Base-by-base conservation (phyloP, 2,113 vertebrate species). In the Chaetura pelagica region DNA sequence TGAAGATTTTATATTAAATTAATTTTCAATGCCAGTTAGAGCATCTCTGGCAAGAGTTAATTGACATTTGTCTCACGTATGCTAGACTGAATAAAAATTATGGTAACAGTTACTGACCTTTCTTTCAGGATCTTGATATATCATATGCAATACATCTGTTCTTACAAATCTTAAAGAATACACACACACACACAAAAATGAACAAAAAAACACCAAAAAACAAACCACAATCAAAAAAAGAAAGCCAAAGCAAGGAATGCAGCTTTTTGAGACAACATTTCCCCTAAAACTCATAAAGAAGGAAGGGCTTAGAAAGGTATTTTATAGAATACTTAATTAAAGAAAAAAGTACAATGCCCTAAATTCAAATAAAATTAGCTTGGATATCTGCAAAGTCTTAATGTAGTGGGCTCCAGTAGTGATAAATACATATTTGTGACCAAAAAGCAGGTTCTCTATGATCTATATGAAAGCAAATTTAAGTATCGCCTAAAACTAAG, bases 181-280 rank as follows among this genome's bases (percentile, higher is more conserved):
- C 38, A 38, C 38, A 7, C 38, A 38, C 10, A 38, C 26, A 7
- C 2, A 52, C 69, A 2, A 3, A 26, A 63, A 15, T 5, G 29
- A 76, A 23, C 22, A 48, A 48, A 48, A 48, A 48, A 48, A 3
- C 19, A 7, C 38, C 38, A 38, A 38, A 38, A 38, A 38, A 38
- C 38, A 38, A 38, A 38, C 38, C 38, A 38, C 38, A 21, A 10
- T 20, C 20, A 48, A 48, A 19, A 21, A 48, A 48, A 48, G 46
- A 48, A 48, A 46, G 40, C 17, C 55, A 12, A 76, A 48, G 21
- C 0, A 0, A 76, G 63, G 27, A 76, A 35, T 1, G 0, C 23
- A 64, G 51, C 4, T 84, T 20, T 89, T 67, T 40, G 49, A 89
- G 51, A 32, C 4, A 16, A 19, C 17, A 69, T 8, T 69, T 85